phyloP scores from a whole-genome alignment of 2,888 invertebrate species.

The Mystacides longicornis region DNA sequence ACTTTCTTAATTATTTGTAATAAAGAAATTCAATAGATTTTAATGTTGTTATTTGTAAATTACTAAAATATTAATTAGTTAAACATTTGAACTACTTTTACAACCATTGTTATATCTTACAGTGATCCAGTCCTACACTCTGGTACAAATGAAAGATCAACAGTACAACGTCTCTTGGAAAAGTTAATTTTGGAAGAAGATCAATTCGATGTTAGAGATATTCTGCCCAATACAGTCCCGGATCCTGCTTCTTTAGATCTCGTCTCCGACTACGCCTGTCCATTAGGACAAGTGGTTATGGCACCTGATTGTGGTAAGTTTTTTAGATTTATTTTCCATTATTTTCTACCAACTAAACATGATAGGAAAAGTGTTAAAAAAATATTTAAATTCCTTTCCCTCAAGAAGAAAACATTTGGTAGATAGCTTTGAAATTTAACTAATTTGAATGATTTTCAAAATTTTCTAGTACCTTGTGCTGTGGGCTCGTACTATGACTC shows the following conservation, averaged over 20 bases:
- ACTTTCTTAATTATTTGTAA: too few species aligned
- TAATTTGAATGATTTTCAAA: too few species aligned
- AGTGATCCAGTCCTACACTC: conserved; percentile 86
- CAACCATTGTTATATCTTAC: conserved; percentile 29
- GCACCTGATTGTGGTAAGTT: conserved; percentile 78
- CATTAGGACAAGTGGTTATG: conserved; percentile 88
- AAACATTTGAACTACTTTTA: too few species aligned
- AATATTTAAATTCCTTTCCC: too few species aligned
- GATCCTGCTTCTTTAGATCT: conserved; percentile 83
- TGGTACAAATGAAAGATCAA: conserved; percentile 80
- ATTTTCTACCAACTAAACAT: too few species aligned
- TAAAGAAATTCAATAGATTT: too few species aligned
- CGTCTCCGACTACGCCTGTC: conserved; percentile 89
- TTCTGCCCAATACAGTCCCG: conserved; percentile 88
- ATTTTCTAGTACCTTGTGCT: conserved; percentile 71
- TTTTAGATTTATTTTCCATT: too few species aligned
- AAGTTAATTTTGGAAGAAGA: conserved; percentile 88
- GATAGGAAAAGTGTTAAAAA: too few species aligned
- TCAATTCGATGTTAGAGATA: conserved; percentile 88
- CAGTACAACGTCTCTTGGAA: conserved; percentile 76
- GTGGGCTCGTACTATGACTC: conserved; percentile 82
- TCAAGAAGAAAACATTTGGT: too few species aligned
- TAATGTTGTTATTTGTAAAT: too few species aligned
- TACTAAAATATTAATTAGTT: too few species aligned
- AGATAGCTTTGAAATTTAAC: background rate